Percentiles rank a stretch among this genome's conserved stretches.
Evolutionary conservation across 1,140 invertebrate genomes (phyloP).

Genomic region (Gyrodactylus salaris): DNA sequence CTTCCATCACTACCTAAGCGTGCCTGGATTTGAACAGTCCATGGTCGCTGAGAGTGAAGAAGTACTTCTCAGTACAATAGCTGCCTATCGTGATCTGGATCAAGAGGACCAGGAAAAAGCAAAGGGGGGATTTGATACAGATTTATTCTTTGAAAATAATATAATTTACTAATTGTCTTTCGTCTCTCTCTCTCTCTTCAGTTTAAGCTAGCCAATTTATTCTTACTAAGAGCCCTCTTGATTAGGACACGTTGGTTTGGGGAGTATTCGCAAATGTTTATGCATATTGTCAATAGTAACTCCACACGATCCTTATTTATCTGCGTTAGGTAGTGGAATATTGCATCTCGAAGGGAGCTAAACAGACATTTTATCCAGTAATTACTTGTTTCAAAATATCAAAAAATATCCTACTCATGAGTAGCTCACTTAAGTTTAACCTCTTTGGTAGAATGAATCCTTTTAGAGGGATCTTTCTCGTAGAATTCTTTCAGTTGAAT

Average conservation of each 20-base stretch:
- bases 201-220: no score
- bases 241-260: neutral
- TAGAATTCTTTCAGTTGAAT: neutral
- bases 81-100: neutral
- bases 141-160: no score
- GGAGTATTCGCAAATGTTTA: neutral
- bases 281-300: neutral
- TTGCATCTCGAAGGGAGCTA: neutral
- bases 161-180: no score
- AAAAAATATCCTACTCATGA: neutral
- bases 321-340: neutral
- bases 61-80: neutral
- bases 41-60: neutral
- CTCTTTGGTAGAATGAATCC: neutral
- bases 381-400: neutral
- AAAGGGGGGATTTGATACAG: neutral
- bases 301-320: neutral
- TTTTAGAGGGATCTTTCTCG: neutral
- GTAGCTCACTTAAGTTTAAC: neutral
- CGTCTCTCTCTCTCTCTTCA: neutral
- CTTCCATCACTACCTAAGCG: neutral
- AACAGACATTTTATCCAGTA: neutral
- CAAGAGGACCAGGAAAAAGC: neutral
- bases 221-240: neutral
- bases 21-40: neutral